These are phyloP conservation scores for Leptosomus discolor DNA, from an alignment of 2,113 vertebrate species.

Conservation along the genomic window DNA sequence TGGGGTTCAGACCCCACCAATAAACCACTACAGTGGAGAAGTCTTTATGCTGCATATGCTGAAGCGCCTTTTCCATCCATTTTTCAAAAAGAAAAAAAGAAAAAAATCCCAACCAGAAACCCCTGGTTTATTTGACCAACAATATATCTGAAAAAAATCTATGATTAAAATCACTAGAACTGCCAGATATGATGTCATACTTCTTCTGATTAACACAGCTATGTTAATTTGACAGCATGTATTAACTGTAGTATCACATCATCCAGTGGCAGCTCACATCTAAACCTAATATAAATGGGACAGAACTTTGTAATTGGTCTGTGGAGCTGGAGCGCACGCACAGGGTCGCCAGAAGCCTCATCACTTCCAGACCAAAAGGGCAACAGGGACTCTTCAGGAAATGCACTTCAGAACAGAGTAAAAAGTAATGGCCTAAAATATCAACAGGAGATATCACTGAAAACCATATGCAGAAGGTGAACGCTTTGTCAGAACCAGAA, in stretches of 20 bases:
- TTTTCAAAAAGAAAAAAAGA: neutral
- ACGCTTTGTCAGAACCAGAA: neutral
- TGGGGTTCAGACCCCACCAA: neutral
- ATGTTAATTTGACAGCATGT: neutral
- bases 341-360: neutral
- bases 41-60: neutral
- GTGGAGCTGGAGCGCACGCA: neutral
- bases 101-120: neutral
- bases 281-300: neutral
- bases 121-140: neutral
- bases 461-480: neutral
- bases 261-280: neutral
- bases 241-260: neutral
- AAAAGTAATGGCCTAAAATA: neutral
- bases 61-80: fast-evolving
- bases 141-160: neutral
- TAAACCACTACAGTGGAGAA: neutral
- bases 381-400: neutral
- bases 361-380: neutral
- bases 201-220: neutral
- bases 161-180: neutral
- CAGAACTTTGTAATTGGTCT: neutral
- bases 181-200: neutral
- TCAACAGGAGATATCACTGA: neutral
- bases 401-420: neutral